Conservation (phyloP, 1,140 invertebrate genomes). For the Schlechtendalia chinensis region DNA sequence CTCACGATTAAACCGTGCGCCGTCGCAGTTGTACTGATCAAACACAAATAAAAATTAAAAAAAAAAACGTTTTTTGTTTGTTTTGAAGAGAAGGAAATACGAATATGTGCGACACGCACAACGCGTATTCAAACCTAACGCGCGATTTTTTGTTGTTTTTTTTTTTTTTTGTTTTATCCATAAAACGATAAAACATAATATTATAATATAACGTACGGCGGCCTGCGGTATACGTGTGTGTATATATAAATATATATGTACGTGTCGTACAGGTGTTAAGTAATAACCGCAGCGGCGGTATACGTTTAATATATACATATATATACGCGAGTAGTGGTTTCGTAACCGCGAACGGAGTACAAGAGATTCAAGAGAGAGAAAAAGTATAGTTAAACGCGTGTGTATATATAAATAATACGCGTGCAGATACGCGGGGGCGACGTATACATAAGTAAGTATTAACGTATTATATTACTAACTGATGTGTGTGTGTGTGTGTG, state of each 20-base stretch:
- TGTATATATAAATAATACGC: too few relatives aligned
- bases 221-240: background rate
- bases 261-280: constrained; percentile 7
- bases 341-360: constrained; percentile 1
- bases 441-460: background rate
- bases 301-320: too few relatives aligned
- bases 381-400: background rate
- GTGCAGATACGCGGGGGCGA: constrained; percentile 17
- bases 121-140: too few relatives aligned
- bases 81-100: too few relatives aligned
- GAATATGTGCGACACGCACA: too few relatives aligned
- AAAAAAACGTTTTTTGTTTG: too few relatives aligned
- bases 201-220: background rate
- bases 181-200: background rate
- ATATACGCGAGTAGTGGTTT: background rate
- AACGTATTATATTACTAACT: background rate
- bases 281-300: background rate
- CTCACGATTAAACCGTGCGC: too few relatives aligned
- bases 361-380: constrained; percentile 9
- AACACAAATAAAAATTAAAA: too few relatives aligned
- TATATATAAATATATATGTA: background rate
- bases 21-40: too few relatives aligned
- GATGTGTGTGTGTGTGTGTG: too few relatives aligned
- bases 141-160: too few relatives aligned
- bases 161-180: too few relatives aligned